Conservation (phyloP, 2,888 invertebrate species). For the Cryptus armator region DNA sequence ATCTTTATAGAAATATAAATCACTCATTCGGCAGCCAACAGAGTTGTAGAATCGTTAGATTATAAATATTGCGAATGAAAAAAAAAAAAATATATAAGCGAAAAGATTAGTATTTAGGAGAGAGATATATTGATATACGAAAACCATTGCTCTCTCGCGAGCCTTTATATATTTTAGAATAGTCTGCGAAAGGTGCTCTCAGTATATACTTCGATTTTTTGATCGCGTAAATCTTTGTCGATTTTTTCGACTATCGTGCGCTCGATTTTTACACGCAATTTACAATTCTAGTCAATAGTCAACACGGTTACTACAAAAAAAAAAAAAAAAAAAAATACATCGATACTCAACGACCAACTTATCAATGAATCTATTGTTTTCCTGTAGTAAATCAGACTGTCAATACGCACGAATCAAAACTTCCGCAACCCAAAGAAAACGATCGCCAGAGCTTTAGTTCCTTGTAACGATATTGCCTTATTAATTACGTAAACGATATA, state of each 20-base stretch:
- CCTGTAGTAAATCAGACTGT: conserved; percentile 14
- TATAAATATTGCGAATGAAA: conserved; percentile 35
- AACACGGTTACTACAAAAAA: conserved; percentile 42
- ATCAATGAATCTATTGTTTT: conserved; percentile 41
- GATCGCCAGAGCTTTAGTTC: conserved; percentile 72
- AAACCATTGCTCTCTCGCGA: conserved; percentile 31
- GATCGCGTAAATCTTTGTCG: conserved; percentile 22
- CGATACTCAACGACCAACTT: conserved; percentile 40
- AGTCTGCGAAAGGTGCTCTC: conserved; percentile 52
- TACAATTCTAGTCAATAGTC: conserved; percentile 59
- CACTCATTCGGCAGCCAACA: conserved; percentile 72
- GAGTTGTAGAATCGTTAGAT: conserved; percentile 38
- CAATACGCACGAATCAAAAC: conserved; percentile 39
- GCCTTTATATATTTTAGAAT: conserved; percentile 47
- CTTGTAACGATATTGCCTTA: conserved; percentile 75
- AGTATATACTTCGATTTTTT: conserved; percentile 16
- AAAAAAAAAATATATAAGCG: too few relatives aligned
- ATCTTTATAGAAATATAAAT: conserved; percentile 81
- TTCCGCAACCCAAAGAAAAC: conserved; percentile 43
- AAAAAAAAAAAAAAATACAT: neutral
- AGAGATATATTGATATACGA: conserved; percentile 50
- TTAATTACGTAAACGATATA: conserved; percentile 66
- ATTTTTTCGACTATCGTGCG: conserved; percentile 18
- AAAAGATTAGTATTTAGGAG: conserved; percentile 26
- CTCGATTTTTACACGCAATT: conserved; percentile 26